Conservation (phyloP, 2,113 vertebrate genomes). For the Petromus typicus region DNA sequence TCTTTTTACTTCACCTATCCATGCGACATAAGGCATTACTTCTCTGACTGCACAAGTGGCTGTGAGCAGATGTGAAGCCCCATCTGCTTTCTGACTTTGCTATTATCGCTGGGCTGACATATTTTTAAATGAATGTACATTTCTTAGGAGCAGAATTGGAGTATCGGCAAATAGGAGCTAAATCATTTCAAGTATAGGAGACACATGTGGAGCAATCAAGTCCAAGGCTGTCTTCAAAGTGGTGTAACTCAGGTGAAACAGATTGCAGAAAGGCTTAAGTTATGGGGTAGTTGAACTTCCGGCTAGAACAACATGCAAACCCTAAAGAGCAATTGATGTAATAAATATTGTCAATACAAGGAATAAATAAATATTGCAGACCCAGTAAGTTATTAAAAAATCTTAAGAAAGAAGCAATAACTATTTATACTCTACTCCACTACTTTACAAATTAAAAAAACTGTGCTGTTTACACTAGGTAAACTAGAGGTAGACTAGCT, state of each 20-base stretch:
- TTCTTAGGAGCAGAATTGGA: neutral
- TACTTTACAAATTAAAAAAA: neutral
- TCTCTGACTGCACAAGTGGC: neutral
- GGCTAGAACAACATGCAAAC: neutral
- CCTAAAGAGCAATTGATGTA: neutral
- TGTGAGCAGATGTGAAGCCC: neutral
- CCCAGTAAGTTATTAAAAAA: neutral
- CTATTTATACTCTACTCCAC: neutral
- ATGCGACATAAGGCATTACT: constrained; percentile 15
- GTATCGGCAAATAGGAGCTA: neutral
- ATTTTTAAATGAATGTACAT: neutral
- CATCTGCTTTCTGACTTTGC: neutral
- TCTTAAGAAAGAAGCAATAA: neutral
- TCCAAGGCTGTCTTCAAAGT: neutral
- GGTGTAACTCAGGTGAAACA: neutral
- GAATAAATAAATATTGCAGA: neutral
- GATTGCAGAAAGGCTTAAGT: neutral
- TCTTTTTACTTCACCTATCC: neutral
- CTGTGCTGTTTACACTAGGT: accelerated
- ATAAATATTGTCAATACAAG: neutral
- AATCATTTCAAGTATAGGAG: neutral
- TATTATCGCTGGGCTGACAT: neutral
- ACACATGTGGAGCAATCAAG: neutral
- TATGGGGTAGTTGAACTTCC: neutral
- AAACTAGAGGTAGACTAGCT: neutral